phyloP scores from a whole-genome alignment of 2,888 invertebrate species.

The Alviniconcha strummeri region DNA sequence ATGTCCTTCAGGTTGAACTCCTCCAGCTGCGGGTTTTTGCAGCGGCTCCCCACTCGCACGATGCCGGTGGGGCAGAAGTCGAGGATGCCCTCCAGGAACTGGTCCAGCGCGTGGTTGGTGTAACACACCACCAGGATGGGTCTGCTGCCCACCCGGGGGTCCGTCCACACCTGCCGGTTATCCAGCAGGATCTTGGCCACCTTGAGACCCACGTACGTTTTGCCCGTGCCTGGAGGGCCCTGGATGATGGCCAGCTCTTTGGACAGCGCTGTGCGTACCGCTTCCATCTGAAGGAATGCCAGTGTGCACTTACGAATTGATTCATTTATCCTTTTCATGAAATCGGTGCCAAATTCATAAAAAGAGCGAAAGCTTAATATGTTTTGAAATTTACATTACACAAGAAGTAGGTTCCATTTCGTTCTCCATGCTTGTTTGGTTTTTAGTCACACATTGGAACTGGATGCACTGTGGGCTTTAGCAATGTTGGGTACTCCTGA shows the following conservation, averaged over 20 bases:
- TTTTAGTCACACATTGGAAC: no score
- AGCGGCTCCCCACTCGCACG: slow-evolving; percentile 67
- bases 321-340: no score
- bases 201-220: slow-evolving; percentile 87
- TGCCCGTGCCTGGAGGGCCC: slow-evolving; percentile 90
- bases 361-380: no score
- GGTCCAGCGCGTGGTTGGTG: slow-evolving; percentile 70
- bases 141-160: slow-evolving; percentile 26
- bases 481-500: no score
- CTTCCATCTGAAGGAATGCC: slow-evolving; percentile 66
- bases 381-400: no score
- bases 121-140: slow-evolving; percentile 71
- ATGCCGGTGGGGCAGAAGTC: slow-evolving; percentile 51
- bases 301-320: no score
- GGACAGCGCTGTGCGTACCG: slow-evolving; percentile 64
- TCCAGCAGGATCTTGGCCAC: slow-evolving; percentile 80
- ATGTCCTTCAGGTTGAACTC: slow-evolving; percentile 45
- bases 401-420: no score
- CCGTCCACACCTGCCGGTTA: slow-evolving; percentile 76
- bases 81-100: slow-evolving; percentile 50
- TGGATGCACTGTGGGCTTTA: no score
- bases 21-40: slow-evolving; percentile 52
- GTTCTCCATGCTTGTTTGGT: no score
- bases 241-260: slow-evolving; percentile 70
- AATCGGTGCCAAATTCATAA: no score